A percentile compares a stretch with the other conserved stretches of the same genome.
Evolutionary conservation across 2,113 vertebrate genomes (phyloP).

Genomic region (Misgurnus anguillicaudatus): DNA sequence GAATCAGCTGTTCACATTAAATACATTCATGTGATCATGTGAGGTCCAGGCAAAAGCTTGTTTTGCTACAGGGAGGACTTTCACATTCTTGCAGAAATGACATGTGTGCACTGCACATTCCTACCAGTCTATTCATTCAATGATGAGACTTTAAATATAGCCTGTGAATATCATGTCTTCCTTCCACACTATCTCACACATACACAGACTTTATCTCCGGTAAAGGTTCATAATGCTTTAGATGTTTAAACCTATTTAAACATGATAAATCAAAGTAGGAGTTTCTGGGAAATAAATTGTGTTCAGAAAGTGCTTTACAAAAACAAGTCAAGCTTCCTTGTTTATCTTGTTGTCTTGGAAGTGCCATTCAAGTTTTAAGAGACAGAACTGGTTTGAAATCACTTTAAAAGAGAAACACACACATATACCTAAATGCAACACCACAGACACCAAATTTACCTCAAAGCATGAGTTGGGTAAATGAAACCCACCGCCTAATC

Average conservation of each 20-base stretch:
- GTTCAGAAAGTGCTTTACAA: background rate
- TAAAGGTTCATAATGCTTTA: background rate
- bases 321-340: slow-evolving; percentile 21
- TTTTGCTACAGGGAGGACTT: slow-evolving; percentile 19
- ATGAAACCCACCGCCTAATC: background rate
- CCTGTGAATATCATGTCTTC: too few relatives aligned
- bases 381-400: slow-evolving; percentile 12
- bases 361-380: background rate
- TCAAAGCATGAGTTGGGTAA: background rate
- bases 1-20: slow-evolving; percentile 28
- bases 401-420: background rate
- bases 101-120: slow-evolving; percentile 24
- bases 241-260: background rate
- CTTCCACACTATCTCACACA: background rate
- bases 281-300: background rate
- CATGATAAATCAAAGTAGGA: background rate
- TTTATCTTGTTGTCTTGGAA: slow-evolving; percentile 5
- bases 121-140: background rate
- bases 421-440: background rate
- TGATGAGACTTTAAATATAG: slow-evolving; percentile 1
- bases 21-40: slow-evolving; percentile 41
- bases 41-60: slow-evolving; percentile 22
- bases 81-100: slow-evolving; percentile 27
- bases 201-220: too few relatives aligned
- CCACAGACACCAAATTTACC: background rate